Base-by-base conservation (phyloP, 2,888 invertebrate genomes). In the Endotricha flammealis region DNA sequence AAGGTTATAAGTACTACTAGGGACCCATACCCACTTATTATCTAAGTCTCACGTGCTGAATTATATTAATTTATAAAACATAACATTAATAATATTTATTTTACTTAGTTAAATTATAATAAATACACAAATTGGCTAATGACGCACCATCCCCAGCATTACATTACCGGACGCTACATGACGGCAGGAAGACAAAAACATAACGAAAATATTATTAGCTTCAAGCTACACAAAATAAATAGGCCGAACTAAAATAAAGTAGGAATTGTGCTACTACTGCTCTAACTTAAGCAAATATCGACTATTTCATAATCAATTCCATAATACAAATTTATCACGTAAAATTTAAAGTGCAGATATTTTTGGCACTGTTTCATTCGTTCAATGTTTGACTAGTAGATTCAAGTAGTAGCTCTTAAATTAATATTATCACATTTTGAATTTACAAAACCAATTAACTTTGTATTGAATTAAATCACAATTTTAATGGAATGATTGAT, bases 301-400 rank as follows among this genome's bases (percentile, higher is more conserved):
- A 38, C 38, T 12, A 36, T 33, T 36, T 29, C 27, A 27, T 27
- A 29, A 31, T 42, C 31, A 44, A 43, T 38, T 42, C 33, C 37
- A 46, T 32, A 29, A 23, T 34, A 14, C 29, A 34, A 27, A 59
- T 41, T 50, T 25, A 6, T 11, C 5, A 24, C 8, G 11, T 34
- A 37, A 52, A 48, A 46, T 71, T 74, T 72, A 71, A 43, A 75
- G 76, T 76, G 77, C 77, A 39, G 32, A 53, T 4, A 48, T 48
- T 58, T 77, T 82, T 80, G 82, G 82, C 82, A 83, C 82, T 73
- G 50, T 50, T 60, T 59, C 50, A 48, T 62, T 50, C 46, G 49
- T 55, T 57, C 51, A 63, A 55, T 59, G 51, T 53, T 56, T 72
- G 79, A 80, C 80, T 79, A 82, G 75, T 61, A 54, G 53, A 51